Percentiles rank a stretch among this genome's conserved stretches.
These are phyloP conservation scores for Ephestia elutella DNA, from an alignment of 1,140 invertebrate genomes.

Conservation along the genomic window DNA sequence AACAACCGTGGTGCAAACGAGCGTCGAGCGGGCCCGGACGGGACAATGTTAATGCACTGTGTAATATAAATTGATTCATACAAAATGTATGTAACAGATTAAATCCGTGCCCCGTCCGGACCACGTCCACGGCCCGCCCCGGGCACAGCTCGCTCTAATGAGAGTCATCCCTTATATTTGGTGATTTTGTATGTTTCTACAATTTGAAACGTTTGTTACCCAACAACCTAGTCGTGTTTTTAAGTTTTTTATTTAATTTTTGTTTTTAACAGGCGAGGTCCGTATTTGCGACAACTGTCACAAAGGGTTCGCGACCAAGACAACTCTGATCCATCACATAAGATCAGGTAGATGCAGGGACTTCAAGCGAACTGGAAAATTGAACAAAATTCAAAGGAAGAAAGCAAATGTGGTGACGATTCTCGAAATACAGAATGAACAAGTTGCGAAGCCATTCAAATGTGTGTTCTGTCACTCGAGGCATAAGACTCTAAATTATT, in stretches of 20 bases:
- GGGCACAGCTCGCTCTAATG: no score
- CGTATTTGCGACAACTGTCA: conserved; percentile 57
- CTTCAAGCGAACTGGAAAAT: neutral
- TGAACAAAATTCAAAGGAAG: neutral
- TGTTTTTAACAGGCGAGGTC: conserved; percentile 60
- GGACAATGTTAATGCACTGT: no score
- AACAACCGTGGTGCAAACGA: no score
- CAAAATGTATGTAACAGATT: no score
- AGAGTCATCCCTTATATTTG: no score
- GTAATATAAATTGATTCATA: no score
- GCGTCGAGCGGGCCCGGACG: no score
- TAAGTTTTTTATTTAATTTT: neutral
- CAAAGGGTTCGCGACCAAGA: conserved; percentile 25
- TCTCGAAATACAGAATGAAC: neutral
- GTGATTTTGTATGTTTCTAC: no score
- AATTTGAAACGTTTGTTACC: no score
- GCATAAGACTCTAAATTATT: neutral
- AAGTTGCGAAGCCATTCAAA: neutral
- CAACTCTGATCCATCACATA: conserved; percentile 30
- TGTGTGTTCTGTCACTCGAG: neutral
- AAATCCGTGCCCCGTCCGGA: no score
- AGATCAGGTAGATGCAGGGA: neutral
- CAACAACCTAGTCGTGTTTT: no score
- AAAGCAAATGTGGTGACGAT: neutral
- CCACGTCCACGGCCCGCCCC: no score